Evolutionary conservation across 2,113 vertebrate genomes (phyloP).

Genomic region (Dinomys branickii): DNA sequence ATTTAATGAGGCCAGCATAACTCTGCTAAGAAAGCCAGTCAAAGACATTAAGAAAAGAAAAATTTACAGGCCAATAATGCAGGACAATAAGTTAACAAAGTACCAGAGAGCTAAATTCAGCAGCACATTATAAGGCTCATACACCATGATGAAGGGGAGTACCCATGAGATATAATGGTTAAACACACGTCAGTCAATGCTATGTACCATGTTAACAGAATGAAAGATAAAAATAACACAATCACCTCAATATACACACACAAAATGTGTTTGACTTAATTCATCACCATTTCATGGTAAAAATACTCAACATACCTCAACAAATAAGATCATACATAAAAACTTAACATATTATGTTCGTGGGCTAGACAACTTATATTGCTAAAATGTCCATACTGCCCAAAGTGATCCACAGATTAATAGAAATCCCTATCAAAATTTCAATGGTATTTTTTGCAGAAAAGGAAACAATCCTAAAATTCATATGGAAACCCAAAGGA

Average conservation of each 20-base stretch:
- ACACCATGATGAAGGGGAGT: neutral
- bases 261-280: neutral
- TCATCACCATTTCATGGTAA: neutral
- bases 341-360: neutral
- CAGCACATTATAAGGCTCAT: neutral
- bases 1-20: neutral
- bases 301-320: neutral
- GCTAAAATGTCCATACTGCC: neutral
- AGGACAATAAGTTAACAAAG: neutral
- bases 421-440: neutral
- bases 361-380: neutral
- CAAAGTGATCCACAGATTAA: neutral
- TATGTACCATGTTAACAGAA: neutral
- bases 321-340: neutral
- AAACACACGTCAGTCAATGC: neutral
- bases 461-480: neutral
- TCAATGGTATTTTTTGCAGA: constrained; percentile 16
- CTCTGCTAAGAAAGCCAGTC: neutral
- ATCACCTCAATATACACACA: neutral
- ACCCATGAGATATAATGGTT: neutral
- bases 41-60: neutral
- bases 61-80: neutral
- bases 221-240: neutral
- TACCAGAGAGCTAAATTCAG: neutral
- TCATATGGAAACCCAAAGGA: neutral